These are phyloP conservation scores for Bombus pascuorum DNA, from an alignment of 1,140 invertebrate genomes.

Conservation along the genomic window DNA sequence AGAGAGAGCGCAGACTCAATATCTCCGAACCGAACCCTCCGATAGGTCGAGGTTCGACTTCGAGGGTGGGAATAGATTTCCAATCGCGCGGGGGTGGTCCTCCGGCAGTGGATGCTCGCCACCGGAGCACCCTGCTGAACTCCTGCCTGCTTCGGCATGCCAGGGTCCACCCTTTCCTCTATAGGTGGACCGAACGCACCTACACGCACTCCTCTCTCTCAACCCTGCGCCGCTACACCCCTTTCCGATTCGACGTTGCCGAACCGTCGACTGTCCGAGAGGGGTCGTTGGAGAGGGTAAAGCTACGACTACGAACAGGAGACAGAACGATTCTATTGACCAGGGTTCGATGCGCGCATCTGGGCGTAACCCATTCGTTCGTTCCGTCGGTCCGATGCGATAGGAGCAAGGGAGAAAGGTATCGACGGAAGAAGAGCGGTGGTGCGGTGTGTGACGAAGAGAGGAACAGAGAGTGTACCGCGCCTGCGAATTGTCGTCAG, in stretches of 20 bases:
- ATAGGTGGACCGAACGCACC: slow-evolving; percentile 79
- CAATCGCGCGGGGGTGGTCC: slow-evolving; percentile 81
- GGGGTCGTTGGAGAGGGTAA: slow-evolving; percentile 57
- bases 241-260: slow-evolving; percentile 60
- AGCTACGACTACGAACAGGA: slow-evolving; percentile 67
- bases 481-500: slow-evolving; percentile 82
- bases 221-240: slow-evolving; percentile 54
- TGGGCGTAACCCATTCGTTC: slow-evolving; percentile 82
- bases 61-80: slow-evolving; percentile 83
- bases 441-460: slow-evolving; percentile 49
- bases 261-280: slow-evolving; percentile 58
- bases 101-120: slow-evolving; percentile 67
- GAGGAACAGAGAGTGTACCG: slow-evolving; percentile 72
- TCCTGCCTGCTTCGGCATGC: slow-evolving; percentile 62
- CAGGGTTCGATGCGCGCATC: slow-evolving; percentile 83
- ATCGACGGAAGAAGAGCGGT: slow-evolving; percentile 60
- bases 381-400: slow-evolving; percentile 67
- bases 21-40: slow-evolving; percentile 82
- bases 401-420: slow-evolving; percentile 68
- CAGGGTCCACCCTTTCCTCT: slow-evolving; percentile 74
- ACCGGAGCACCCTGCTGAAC: slow-evolving; percentile 59
- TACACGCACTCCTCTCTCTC: slow-evolving; percentile 73
- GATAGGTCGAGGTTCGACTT: slow-evolving; percentile 83
- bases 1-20: slow-evolving; percentile 82
- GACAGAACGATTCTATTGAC: slow-evolving; percentile 81